Evolutionary conservation across 2,888 invertebrate species (phyloP).

Genomic region (Ellobium chinense): DNA sequence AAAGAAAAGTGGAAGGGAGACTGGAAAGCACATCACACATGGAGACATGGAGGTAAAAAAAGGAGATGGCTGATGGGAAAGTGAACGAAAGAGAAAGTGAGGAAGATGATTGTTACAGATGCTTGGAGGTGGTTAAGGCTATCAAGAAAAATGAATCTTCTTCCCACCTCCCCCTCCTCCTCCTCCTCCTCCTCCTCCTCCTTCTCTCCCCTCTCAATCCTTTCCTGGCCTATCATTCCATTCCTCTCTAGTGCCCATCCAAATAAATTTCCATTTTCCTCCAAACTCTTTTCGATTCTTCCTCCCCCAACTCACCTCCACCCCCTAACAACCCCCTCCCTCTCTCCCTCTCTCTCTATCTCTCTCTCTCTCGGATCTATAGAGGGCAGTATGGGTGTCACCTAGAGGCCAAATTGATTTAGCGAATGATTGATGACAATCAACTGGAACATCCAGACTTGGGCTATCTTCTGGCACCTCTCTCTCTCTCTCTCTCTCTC

Average conservation of each 20-base stretch:
- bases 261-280: too few relatives aligned
- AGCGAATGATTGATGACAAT: constrained; percentile 33
- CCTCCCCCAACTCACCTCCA: background rate
- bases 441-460: background rate
- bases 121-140: too few relatives aligned
- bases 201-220: background rate
- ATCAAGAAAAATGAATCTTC: too few relatives aligned
- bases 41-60: too few relatives aligned
- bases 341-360: background rate
- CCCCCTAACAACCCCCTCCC: background rate
- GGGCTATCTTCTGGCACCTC: too few relatives aligned
- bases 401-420: constrained; percentile 19
- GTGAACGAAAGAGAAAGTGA: too few relatives aligned
- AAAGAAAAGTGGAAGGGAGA: too few relatives aligned
- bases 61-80: too few relatives aligned
- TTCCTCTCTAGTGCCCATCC: too few relatives aligned
- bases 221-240: background rate
- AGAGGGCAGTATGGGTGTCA: constrained; percentile 14
- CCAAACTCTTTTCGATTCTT: background rate
- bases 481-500: background rate
- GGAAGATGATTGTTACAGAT: too few relatives aligned
- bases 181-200: background rate
- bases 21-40: too few relatives aligned
- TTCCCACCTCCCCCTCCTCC: background rate
- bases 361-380: background rate